Percentiles rank a stretch among this genome's conserved stretches.
These are phyloP conservation scores for Conopomorpha cramerella DNA, from an alignment of 1,140 invertebrate species.

Conservation along the genomic window DNA sequence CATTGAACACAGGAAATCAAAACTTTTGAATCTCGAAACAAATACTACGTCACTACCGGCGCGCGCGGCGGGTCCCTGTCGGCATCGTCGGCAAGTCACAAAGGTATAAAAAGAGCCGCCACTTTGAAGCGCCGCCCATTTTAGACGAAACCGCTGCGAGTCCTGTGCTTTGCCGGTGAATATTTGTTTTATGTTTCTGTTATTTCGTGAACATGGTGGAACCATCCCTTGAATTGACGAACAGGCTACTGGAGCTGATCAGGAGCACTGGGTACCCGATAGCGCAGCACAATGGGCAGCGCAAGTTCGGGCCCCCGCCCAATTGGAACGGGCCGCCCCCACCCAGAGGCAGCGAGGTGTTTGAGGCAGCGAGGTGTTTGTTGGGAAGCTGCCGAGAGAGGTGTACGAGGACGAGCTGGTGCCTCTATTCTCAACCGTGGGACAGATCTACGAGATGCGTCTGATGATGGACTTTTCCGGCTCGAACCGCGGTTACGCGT, in stretches of 20 bases:
- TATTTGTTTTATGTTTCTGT: neutral
- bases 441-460: constrained; percentile 75
- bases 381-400: constrained; percentile 81
- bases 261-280: constrained; percentile 35
- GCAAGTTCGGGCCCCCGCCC: constrained; percentile 61
- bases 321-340: constrained; percentile 56
- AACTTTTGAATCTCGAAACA: no score
- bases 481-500: constrained; percentile 79
- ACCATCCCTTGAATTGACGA: constrained; percentile 12
- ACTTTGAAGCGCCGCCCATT: constrained; percentile 32
- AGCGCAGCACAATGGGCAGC: constrained; percentile 65
- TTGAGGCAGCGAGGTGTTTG: no score
- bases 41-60: neutral
- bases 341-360: constrained; percentile 68
- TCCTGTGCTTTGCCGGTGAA: no score
- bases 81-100: constrained; percentile 45
- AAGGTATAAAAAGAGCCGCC: constrained; percentile 35
- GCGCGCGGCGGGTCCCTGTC: no score
- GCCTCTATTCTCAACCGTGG: constrained; percentile 69
- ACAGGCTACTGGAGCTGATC: constrained; percentile 31
- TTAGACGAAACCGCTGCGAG: neutral
- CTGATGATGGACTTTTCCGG: constrained; percentile 80
- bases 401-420: constrained; percentile 81
- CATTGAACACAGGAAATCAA: no score
- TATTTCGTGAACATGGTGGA: constrained; percentile 13